A percentile compares a stretch with the other conserved stretches of the same genome.
Conservation (phyloP, 2,113 vertebrate species). For the Dipodomys merriami region DNA sequence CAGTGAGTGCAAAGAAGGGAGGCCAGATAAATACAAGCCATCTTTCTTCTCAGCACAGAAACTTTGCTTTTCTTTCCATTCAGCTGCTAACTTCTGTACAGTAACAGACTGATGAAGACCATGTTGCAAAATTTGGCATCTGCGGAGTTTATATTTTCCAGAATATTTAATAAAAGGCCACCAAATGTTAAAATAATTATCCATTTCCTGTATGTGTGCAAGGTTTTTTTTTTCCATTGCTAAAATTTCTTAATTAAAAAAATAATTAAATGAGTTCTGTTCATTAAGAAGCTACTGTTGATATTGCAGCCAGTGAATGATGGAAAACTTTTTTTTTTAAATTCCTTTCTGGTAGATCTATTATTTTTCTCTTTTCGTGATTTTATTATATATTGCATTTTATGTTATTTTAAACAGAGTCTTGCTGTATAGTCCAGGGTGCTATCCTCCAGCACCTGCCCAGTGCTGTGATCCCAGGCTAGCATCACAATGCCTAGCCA, state of each 20-base stretch:
- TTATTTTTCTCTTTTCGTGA: no score
- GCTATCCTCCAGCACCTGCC: no score
- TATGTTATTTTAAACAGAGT: no score
- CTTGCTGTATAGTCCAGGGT: no score
- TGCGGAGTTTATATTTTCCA: conserved; percentile 80
- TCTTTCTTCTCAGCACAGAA: conserved; percentile 62
- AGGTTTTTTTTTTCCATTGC: conserved; percentile 63
- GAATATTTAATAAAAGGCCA: conserved; percentile 84
- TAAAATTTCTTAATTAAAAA: conserved; percentile 77
- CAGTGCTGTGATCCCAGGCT: no score
- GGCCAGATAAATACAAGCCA: conserved; percentile 50
- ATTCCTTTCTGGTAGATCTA: no score
- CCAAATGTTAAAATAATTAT: conserved; percentile 82
- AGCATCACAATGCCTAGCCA: no score
- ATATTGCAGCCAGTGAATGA: conserved; percentile 62
- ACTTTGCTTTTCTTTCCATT: conserved; percentile 63
- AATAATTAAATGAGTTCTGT: conserved; percentile 62
- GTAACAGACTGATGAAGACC: conserved; percentile 79
- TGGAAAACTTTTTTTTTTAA: conserved; percentile 65
- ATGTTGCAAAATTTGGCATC: conserved; percentile 78
- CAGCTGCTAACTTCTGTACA: conserved; percentile 65
- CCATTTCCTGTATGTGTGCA: conserved; percentile 75
- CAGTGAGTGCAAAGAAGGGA: not conserved
- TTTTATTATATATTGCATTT: no score
- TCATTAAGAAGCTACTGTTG: conserved; percentile 73